phyloP scores from a whole-genome alignment of 2,888 invertebrate genomes.

The Philopedon plagiatum region DNA sequence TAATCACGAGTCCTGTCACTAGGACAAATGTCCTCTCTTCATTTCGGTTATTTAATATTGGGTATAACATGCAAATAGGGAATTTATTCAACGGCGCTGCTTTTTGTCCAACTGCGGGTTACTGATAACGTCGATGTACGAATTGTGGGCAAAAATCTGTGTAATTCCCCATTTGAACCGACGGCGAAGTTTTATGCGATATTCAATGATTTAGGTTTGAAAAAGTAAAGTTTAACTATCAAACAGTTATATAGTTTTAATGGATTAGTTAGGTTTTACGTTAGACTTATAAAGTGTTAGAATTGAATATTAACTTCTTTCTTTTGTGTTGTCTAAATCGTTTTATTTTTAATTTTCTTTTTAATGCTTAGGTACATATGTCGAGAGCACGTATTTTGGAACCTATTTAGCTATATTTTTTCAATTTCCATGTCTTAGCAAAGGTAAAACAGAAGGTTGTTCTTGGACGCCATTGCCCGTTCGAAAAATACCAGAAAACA shows the following conservation, averaged over 20 bases:
- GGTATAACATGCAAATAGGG: constrained; percentile 22
- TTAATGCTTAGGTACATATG: too few species aligned
- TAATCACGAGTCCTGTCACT: constrained; percentile 25
- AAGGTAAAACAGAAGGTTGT: too few species aligned
- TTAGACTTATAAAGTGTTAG: background rate
- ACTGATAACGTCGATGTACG: constrained; percentile 13
- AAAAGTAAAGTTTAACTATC: background rate
- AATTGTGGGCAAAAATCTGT: constrained; percentile 23
- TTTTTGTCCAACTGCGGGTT: constrained; percentile 30
- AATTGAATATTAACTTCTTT: background rate
- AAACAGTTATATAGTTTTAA: background rate
- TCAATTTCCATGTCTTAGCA: too few species aligned
- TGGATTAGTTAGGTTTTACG: background rate
- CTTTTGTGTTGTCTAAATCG: background rate
- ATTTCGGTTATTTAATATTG: constrained; percentile 30
- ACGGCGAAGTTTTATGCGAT: constrained; percentile 2
- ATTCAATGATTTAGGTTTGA: constrained; percentile 10
- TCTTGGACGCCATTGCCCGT: too few species aligned
- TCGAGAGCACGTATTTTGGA: too few species aligned
- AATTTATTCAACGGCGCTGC: constrained; percentile 27
- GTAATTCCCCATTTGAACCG: constrained; percentile 18
- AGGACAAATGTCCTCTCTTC: constrained; percentile 14
- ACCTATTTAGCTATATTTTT: too few species aligned
- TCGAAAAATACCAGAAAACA: too few species aligned
- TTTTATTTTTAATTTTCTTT: background rate